Percentiles rank a stretch among this genome's conserved stretches.
Evolutionary conservation across 2,797 vertebrate genomes (phyloP).

Genomic region (Steatocranus sp.): DNA sequence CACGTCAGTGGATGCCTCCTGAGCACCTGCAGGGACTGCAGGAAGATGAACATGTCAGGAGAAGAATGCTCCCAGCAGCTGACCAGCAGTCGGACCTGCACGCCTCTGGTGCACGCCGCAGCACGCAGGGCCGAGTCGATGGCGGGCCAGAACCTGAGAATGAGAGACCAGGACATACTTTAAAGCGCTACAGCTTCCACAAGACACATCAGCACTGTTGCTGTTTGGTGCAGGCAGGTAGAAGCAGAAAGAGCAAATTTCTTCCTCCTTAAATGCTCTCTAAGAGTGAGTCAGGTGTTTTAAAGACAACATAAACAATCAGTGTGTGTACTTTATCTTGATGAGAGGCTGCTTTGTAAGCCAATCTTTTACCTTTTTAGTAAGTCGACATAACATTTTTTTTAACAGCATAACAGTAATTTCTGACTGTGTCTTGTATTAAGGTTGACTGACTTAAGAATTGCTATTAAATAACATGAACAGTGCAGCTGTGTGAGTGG

Average conservation of each 20-base stretch:
- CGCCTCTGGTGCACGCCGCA: slow-evolving; percentile 64
- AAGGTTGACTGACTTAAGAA: background rate
- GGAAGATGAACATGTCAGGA: slow-evolving; percentile 74
- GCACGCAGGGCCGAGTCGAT: slow-evolving; percentile 71
- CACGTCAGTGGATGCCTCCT: slow-evolving; percentile 61
- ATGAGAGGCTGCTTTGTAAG: background rate
- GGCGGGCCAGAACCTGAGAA: slow-evolving; percentile 74
- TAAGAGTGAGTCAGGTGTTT: background rate
- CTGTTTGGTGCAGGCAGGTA: background rate
- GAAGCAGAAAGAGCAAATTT: background rate
- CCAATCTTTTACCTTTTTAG: background rate
- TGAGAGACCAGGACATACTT: background rate
- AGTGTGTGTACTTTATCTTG: background rate
- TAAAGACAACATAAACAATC: background rate
- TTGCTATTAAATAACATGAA: background rate
- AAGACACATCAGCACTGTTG: background rate
- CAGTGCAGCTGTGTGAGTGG: background rate
- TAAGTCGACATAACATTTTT: background rate
- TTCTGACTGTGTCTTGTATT: background rate
- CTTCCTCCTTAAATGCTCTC: background rate
- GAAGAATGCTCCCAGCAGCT: slow-evolving; percentile 79
- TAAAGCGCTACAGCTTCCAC: background rate
- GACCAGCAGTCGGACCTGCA: slow-evolving; percentile 72
- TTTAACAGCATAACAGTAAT: background rate
- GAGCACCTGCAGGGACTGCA: slow-evolving; percentile 76